phyloP scores from a whole-genome alignment of 2,888 invertebrate genomes.

The Chaetogeoica ovagalla region DNA sequence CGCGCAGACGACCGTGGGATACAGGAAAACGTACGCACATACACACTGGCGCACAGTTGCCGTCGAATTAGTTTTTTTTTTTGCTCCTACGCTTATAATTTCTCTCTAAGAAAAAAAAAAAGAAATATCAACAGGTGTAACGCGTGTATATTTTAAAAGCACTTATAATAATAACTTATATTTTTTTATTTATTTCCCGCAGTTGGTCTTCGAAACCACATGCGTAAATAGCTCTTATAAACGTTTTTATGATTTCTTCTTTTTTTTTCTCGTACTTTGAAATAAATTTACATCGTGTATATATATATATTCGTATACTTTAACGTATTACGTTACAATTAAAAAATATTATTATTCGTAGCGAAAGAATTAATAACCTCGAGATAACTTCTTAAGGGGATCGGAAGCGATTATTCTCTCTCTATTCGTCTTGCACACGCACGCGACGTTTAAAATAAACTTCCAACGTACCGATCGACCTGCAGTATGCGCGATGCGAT shows the following conservation, averaged over 20 bases:
- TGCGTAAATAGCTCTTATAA: background rate
- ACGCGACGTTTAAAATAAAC: no score
- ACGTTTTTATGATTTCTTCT: conserved; percentile 5
- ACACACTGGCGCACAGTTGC: background rate
- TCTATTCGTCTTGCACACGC: no score
- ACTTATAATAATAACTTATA: conserved; percentile 5
- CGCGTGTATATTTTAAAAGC: background rate
- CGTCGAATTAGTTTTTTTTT: conserved; percentile 7
- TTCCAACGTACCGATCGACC: no score
- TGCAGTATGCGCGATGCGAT: no score
- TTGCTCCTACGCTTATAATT: background rate
- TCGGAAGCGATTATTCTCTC: no score
- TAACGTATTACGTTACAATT: no score
- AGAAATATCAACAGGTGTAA: conserved; percentile 34
- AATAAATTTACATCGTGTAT: background rate
- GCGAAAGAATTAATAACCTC: no score
- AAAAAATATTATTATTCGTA: no score
- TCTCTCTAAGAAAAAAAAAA: background rate
- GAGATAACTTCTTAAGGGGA: no score
- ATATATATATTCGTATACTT: background rate
- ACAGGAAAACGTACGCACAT: background rate
- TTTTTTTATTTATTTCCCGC: background rate
- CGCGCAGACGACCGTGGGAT: conserved; percentile 20
- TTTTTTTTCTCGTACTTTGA: background rate
- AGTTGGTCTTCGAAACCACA: conserved; percentile 13